Percentiles rank a stretch among this genome's conserved stretches.
phyloP scores from a whole-genome alignment of 2,888 invertebrate species.

The Leptothorax acervorum region DNA sequence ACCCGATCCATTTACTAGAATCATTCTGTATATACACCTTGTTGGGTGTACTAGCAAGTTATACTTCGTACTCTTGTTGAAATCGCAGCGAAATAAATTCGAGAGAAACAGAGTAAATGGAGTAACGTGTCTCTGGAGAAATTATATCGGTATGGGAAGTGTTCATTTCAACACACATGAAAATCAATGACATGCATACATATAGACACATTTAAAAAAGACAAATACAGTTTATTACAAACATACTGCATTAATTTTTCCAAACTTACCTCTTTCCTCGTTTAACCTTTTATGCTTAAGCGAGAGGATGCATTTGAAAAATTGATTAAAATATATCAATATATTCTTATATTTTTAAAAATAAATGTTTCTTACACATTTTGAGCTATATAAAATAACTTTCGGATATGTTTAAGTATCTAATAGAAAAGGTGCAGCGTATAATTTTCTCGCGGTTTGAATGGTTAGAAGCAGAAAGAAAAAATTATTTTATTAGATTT shows the following conservation, averaged over 20 bases:
- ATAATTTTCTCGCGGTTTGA: neutral
- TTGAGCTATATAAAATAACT: neutral
- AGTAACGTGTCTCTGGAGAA: neutral
- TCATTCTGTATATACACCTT: neutral
- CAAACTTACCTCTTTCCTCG: neutral
- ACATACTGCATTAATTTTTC: neutral
- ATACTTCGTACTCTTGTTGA: neutral
- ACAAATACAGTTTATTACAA: slow-evolving; percentile 3
- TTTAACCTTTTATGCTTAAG: neutral
- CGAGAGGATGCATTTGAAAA: neutral
- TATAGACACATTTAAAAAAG: neutral
- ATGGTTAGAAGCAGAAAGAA: neutral
- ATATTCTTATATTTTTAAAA: neutral
- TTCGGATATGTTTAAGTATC: neutral
- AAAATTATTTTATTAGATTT: neutral
- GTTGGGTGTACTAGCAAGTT: neutral
- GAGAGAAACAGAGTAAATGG: neutral
- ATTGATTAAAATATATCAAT: neutral
- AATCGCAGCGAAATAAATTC: neutral
- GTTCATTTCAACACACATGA: neutral
- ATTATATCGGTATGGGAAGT: neutral
- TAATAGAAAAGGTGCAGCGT: neutral
- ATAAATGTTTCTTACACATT: neutral
- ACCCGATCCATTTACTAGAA: neutral
- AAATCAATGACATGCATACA: neutral